Percentiles rank a stretch among this genome's conserved stretches.
These are phyloP conservation scores for Aphelenchoides bicaudatus DNA, from an alignment of 2,888 invertebrate species.

Conservation along the genomic window DNA sequence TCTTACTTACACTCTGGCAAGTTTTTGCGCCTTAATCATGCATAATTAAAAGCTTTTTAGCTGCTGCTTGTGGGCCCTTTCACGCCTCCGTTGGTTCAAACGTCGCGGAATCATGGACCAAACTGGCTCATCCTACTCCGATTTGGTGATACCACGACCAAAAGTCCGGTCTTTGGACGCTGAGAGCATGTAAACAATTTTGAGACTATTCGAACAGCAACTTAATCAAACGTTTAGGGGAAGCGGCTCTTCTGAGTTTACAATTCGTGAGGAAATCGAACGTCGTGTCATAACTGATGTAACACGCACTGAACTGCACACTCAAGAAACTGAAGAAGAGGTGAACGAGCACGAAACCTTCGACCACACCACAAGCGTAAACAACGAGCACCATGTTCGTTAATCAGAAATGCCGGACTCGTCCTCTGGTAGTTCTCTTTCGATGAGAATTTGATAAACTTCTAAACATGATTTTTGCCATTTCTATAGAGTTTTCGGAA, in stretches of 20 bases:
- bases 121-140: slow-evolving; percentile 16
- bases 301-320: slow-evolving; percentile 50
- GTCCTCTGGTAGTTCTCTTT: no score
- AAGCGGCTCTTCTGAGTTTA: slow-evolving; percentile 55
- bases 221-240: no score
- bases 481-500: no score
- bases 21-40: slow-evolving; percentile 24
- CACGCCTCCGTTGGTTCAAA: slow-evolving; percentile 28
- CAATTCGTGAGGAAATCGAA: slow-evolving; percentile 57
- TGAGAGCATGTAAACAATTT: no score
- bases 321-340: slow-evolving; percentile 44
- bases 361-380: slow-evolving; percentile 2
- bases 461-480: no score
- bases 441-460: no score
- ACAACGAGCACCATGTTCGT: no score
- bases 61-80: slow-evolving; percentile 26
- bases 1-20: slow-evolving; percentile 13
- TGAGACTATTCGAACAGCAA: no score
- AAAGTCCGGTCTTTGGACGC: slow-evolving; percentile 29
- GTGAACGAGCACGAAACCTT: slow-evolving; percentile 36
- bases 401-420: no score
- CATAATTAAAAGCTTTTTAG: slow-evolving; percentile 26
- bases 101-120: slow-evolving; percentile 35
- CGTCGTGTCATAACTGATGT: slow-evolving; percentile 57
- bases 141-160: slow-evolving; percentile 35